These are phyloP conservation scores for Bombus terrestris DNA, from an alignment of 1,140 invertebrate species.

Conservation along the genomic window DNA sequence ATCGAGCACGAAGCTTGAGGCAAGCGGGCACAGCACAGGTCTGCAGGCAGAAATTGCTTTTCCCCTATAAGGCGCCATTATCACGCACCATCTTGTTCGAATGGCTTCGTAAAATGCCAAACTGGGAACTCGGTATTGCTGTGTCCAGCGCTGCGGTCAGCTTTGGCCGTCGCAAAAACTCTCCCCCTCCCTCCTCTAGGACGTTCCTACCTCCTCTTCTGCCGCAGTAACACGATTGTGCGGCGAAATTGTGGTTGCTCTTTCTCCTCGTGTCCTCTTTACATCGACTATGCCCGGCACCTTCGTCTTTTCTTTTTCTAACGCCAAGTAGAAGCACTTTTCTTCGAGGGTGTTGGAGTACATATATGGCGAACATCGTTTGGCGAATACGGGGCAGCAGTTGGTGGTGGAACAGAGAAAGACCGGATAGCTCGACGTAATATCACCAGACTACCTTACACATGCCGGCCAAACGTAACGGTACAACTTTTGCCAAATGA, in stretches of 20 bases:
- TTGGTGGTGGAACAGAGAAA: constrained; percentile 56
- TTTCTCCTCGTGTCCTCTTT: constrained; percentile 57
- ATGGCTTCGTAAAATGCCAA: constrained; percentile 80
- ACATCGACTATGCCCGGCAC: constrained; percentile 44
- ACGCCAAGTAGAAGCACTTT: constrained; percentile 61
- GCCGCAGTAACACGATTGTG: constrained; percentile 63
- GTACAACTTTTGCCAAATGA: constrained; percentile 79
- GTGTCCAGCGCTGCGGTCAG: constrained; percentile 76
- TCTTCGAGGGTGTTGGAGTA: constrained; percentile 59
- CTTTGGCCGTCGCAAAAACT: constrained; percentile 67
- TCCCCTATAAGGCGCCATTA: constrained; percentile 80
- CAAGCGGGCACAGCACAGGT: constrained; percentile 35
- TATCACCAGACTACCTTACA: constrained; percentile 56
- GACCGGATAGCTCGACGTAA: constrained; percentile 49
- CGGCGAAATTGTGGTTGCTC: constrained; percentile 74
- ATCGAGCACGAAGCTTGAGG: constrained; percentile 44
- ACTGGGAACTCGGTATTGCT: constrained; percentile 72
- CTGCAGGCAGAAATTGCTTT: constrained; percentile 79
- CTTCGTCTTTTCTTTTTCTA: constrained; percentile 29
- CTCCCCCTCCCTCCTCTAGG: constrained; percentile 23
- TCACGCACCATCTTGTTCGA: constrained; percentile 81
- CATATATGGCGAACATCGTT: constrained; percentile 38
- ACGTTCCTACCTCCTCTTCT: constrained; percentile 11
- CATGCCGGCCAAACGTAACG: constrained; percentile 66
- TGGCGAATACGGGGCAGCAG: constrained; percentile 64